A percentile compares a stretch with the other conserved stretches of the same genome.
Conservation (phyloP, 2,113 vertebrate species). For the Dissostichus mawsoni region DNA sequence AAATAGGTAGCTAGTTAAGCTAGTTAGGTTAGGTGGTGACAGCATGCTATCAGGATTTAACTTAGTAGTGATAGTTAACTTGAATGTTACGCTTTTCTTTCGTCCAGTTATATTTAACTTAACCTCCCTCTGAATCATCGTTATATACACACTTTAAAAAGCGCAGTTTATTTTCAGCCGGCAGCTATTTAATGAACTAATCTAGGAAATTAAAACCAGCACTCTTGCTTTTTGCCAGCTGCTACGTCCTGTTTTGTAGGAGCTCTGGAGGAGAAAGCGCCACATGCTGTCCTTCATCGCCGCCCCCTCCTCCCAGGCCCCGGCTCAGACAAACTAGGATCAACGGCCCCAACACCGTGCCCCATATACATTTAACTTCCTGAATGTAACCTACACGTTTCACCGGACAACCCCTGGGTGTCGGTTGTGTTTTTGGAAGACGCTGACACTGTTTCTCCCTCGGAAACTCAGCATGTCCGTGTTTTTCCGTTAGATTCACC, state of each 20-base stretch:
- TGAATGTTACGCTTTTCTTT: no score
- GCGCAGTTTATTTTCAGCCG: not conserved
- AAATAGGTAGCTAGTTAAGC: no score
- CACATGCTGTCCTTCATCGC: conserved; percentile 49
- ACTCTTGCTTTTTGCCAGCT: not conserved
- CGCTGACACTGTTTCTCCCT: conserved; percentile 16
- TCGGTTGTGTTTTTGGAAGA: not conserved
- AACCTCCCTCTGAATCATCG: no score
- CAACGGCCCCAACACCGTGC: conserved; percentile 4
- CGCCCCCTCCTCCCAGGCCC: not conserved
- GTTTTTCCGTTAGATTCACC: conserved; percentile 44
- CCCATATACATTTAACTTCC: conserved; percentile 14
- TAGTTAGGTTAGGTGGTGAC: no score
- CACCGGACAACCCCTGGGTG: not conserved
- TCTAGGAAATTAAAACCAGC: no score
- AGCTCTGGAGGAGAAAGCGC: conserved; percentile 43
- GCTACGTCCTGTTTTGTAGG: conserved; percentile 26
- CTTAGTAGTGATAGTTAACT: no score
- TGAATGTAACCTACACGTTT: not conserved
- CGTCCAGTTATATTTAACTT: not conserved
- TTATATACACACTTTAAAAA: not conserved
- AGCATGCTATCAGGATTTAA: no score
- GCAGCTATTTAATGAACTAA: not conserved
- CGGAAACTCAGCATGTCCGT: conserved; percentile 38
- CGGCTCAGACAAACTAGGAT: conserved; percentile 8